Evolutionary conservation across 2,888 invertebrate genomes (phyloP), one percentile per base, ranked within the genome.

Genomic region (Scaeva pyrastri): DNA sequence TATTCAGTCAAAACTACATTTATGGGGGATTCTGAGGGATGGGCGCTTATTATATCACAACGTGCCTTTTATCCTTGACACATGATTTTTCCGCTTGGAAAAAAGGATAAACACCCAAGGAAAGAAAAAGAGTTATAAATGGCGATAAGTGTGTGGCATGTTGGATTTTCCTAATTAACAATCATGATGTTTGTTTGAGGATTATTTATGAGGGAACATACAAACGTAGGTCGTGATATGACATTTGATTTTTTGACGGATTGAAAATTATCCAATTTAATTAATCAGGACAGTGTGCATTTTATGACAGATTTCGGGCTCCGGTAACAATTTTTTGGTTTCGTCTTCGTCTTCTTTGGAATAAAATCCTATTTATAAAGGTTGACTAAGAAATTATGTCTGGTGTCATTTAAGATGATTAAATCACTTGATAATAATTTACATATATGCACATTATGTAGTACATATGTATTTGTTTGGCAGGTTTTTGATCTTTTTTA

Each of bases 31-130:
- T 55, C 26, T 16, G n/a, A 21, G 62, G 6, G 31, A 11, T 12
- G 39, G 11, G 45, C 31, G 8, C 16, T 62, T 68, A 19, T 50
- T 39, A 45, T 62, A 41, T 56, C n/a, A n/a, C 36, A 14, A 56
- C 45, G 11, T 23, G 21, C 10, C 16, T 39, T 39, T 39, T 52
- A 76, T 72, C 64, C 71, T 71, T 66, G 50, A 60, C 43, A 52
- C n/a, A 52, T 23, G n/a, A 39, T 52, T 52, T 60, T 60, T 36
- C 3, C 14, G n/a, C 31, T 6, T 36, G 21, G 21, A 11, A 39
- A 68, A 68, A 68, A 52, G 11, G 6, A 14, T 21, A 39, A 39
- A 50, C 21, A 12, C 26, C n/a, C 8, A 16, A n/a, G 1, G 31
- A 39, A 6, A 5, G 26, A 12, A 11, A 45, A 43, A 26, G 66